These are phyloP conservation scores for Ceratosolen fusciceps DNA, from an alignment of 1,140 invertebrate species.

Conservation along the genomic window DNA sequence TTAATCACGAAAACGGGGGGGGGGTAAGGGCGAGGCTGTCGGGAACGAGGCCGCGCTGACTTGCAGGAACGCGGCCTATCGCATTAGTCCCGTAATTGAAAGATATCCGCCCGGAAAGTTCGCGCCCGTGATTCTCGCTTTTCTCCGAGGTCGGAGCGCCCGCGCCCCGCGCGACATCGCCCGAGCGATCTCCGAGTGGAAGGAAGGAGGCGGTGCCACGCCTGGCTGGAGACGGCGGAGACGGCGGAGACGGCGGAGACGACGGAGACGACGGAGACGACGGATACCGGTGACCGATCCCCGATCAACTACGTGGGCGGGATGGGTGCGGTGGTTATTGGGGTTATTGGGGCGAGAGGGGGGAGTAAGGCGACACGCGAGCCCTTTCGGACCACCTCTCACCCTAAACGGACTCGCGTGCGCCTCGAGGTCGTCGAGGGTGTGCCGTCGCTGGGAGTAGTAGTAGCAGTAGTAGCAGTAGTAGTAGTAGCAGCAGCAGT, in stretches of 20 bases:
- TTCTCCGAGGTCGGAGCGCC: slow-evolving; percentile 38
- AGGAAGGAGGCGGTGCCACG: too few species aligned
- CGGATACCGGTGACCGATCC: too few species aligned
- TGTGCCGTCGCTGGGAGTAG: too few species aligned
- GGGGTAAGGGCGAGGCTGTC: slow-evolving; percentile 50
- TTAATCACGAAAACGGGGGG: slow-evolving; percentile 59
- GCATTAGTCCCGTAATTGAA: slow-evolving; percentile 71
- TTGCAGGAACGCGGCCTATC: slow-evolving; percentile 68
- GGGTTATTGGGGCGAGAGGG: background rate
- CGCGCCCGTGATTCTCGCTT: slow-evolving; percentile 60
- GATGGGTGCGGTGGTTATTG: too few species aligned
- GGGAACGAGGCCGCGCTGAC: slow-evolving; percentile 69
- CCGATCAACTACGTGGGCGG: too few species aligned
- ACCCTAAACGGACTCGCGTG: slow-evolving; percentile 32
- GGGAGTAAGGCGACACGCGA: slow-evolving; percentile 28
- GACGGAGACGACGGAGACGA: too few species aligned
- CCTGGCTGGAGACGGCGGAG: slow-evolving; percentile 57
- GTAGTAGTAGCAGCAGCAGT: too few species aligned
- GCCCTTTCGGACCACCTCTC: background rate
- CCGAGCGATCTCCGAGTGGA: slow-evolving; percentile 63
- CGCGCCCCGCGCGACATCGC: slow-evolving; percentile 20
- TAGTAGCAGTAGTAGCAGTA: too few species aligned
- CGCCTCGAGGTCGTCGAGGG: too few species aligned
- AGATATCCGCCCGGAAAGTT: slow-evolving; percentile 70
- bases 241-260: too few species aligned